Base-by-base conservation (phyloP, 2,888 invertebrate species). In the Sarcophaga variegata region DNA sequence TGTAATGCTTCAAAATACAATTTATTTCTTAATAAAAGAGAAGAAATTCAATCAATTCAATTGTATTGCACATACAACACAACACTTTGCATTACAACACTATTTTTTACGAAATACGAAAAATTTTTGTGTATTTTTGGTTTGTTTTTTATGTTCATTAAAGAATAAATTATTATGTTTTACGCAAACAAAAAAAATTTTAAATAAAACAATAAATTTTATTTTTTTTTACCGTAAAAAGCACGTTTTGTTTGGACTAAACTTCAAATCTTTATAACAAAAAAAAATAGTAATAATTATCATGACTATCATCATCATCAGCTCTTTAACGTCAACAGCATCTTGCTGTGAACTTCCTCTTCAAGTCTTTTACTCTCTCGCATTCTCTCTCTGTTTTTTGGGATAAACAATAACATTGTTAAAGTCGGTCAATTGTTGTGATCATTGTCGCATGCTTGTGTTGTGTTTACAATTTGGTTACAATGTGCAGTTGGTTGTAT, bases 391-490 rank as follows among this genome's bases (percentile, higher is more conserved):
- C 17, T 54, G 14, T 54, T 54, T 14, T 54, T 17, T 14, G 54
- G 37, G 17, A 54, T 54, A 54, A 54, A 54, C 54, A 54, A 54
- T 54, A 54, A 66, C 14, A 59, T 10, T 59, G 47, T 25, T 11
- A 45, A 82, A 66, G 72, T 83, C 77, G 72, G 77, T 78, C 83
- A 83, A 37, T 37, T 37, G 60, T 83, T 27, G 72, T 83, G 78
- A 78, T 67, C 72, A 83, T 78, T 54, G 54, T 54, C 54, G 54
- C 67, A 77, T 83, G 67, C 4, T 17, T 54, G 37, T 37, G 37
- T 37, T 37, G 37, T 37, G 37, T 37, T 37, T 37, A 37, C 8
- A 8, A 10, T 8, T 54, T 5, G 8, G 4, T 4, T 54, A 54
- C 54, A 54, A 54, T 54, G 12, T 4, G 14, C 17, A 54, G 60